Base-by-base conservation (phyloP, 1,140 invertebrate species). In the Antheraea pernyi region DNA sequence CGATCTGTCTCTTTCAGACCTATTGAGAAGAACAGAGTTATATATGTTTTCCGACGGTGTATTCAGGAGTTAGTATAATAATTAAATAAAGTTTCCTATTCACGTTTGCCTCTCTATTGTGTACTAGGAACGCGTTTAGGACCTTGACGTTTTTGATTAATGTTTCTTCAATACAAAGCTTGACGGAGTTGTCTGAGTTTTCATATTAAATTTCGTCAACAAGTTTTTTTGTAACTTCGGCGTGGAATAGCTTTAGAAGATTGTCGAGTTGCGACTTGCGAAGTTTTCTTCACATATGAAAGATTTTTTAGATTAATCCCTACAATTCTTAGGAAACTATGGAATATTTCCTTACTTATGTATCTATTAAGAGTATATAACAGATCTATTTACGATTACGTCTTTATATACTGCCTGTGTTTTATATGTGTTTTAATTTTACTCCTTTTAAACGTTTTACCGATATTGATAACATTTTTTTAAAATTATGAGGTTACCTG, bases 11-110 rank as follows among this genome's bases (percentile, higher is more conserved):
- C 11, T 16, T 16, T 53, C 16, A 9, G 16, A 53, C 46, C 16
- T 53, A 53, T n/a, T 16, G 9, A 53, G 11, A 53, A 53, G 13
- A 53, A 53, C 46, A 53, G 46, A 53, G 46, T 53, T 53, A 30
- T 30, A 6, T 13, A 53, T 53, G 46, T 53, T 53, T 53, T n/a
- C 46, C 16, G 13, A 16, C 46, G 16, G 46, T 53, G 46, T 53
- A 61, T 30, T 30, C 9, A 16, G 19, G 22, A 65, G 46, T 53
- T 53, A n/a, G 46, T 53, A 53, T 22, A 19, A 65, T 65, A 65
- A 65, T 65, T 65, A 65, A 64, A 64, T 65, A 65, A 65, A 65
- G 64, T 65, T 65, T 65, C n/a, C 64, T 22, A 48, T 65, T 65
- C 39, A 48, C 16, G 19, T 65, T 30, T 19, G 36, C 64, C n/a